Base-by-base conservation (phyloP, 2,113 vertebrate species). In the Jaculus jaculus region DNA sequence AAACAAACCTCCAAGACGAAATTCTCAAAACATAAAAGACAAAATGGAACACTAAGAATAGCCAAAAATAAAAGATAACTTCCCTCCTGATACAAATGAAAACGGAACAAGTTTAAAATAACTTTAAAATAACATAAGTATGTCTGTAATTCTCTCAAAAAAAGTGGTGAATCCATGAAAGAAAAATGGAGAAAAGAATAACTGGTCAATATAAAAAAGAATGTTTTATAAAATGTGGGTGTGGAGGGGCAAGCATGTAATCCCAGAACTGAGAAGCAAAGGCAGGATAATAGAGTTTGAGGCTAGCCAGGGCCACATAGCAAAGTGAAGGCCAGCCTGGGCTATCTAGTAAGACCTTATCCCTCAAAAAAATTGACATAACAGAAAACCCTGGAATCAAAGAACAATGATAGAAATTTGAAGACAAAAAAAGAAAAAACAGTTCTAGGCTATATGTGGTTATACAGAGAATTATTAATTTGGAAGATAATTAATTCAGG, bases 131-230 rank as follows among this genome's bases (percentile, higher is more conserved):
- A 58, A 58, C 17, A 71, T 39, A 73, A 73, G n/a, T 79, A 74
- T 63, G 68, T 75, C 91, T 87, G 87, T 17, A 92, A 94, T 51
- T 18, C 30, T 88, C 32, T 37, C 89, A 87, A 90, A 88, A 93
- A 92, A 87, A 94, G 20, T 73, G 77, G 54, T 34, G 21, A 89
- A 79, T 15, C 18, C 75, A 77, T 82, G 60, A 95, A 87, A 93
- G 60, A 93, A 63, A 95, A 90, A 85, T 30, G 61, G 13, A 60
- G 65, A 75, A 86, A 95, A 79, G 34, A 85, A n/a, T 89, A 94
- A 90, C 15, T 80, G 20, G 42, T 28, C 90, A 8, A 73, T 39
- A 78, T 73, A 18, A 87, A 37, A 78, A 87, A 84, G 11, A 82
- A 96, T 47, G 20, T 15, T 75, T 68, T 75, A 77, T 84, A 95